Percentiles rank a stretch among this genome's conserved stretches.
These are phyloP conservation scores for Spheniscus mendiculus DNA, from an alignment of 2,113 vertebrate species.

Conservation along the genomic window DNA sequence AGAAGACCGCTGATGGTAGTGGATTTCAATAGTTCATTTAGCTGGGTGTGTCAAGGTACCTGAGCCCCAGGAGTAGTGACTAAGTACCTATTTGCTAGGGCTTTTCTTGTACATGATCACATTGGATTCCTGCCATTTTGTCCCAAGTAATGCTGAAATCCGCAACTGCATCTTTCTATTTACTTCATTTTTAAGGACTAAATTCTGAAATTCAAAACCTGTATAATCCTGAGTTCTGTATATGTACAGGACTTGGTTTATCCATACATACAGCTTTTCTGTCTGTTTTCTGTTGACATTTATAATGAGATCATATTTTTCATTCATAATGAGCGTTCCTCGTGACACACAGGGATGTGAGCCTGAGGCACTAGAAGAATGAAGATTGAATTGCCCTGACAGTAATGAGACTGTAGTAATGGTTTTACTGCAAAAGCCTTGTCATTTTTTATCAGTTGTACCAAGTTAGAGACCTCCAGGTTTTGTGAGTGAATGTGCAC, in stretches of 20 bases:
- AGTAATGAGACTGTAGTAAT: background rate
- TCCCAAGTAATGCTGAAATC: background rate
- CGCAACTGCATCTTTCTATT: background rate
- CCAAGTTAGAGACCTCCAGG: background rate
- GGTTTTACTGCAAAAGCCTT: background rate
- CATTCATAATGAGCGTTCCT: background rate
- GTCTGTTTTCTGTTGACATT: background rate
- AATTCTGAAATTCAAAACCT: background rate
- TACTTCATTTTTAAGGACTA: background rate
- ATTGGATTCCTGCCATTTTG: background rate
- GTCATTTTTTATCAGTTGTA: background rate
- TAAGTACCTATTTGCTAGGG: background rate
- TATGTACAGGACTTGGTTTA: background rate
- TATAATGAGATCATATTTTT: background rate
- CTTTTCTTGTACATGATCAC: background rate
- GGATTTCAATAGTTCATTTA: background rate
- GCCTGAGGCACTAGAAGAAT: background rate
- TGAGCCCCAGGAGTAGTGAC: background rate
- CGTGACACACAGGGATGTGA: fast-evolving
- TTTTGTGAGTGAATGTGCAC: background rate
- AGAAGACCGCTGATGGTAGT: background rate
- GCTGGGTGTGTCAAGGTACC: background rate
- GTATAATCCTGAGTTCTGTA: background rate
- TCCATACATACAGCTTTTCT: background rate
- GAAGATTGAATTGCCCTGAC: background rate